These are phyloP conservation scores for Acanthococcus lagerstroemiae DNA, from an alignment of 2,888 invertebrate genomes.

Conservation along the genomic window DNA sequence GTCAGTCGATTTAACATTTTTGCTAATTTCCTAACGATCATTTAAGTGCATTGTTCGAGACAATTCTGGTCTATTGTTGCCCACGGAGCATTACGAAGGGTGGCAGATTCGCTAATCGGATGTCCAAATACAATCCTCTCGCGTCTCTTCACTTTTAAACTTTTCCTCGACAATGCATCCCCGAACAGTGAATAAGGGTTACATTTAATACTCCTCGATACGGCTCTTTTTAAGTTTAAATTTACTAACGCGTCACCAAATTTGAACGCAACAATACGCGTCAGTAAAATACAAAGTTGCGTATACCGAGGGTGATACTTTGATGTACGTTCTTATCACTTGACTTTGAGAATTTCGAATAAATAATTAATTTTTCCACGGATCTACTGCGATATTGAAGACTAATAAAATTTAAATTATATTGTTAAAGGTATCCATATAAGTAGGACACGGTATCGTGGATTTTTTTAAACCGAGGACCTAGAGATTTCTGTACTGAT, in stretches of 20 bases:
- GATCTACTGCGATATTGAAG: too few species aligned
- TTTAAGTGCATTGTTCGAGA: slow-evolving; percentile 39
- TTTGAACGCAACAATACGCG: background rate
- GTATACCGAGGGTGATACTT: too few species aligned
- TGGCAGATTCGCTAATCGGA: slow-evolving; percentile 37
- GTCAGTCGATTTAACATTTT: slow-evolving; percentile 40
- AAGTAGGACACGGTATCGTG: too few species aligned
- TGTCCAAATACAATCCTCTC: slow-evolving; percentile 39
- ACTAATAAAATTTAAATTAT: too few species aligned
- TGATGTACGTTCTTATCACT: too few species aligned
- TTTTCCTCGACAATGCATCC: slow-evolving; percentile 25
- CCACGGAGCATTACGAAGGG: slow-evolving; percentile 31
- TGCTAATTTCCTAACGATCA: slow-evolving; percentile 38
- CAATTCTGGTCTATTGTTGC: slow-evolving; percentile 41
- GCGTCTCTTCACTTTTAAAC: slow-evolving; percentile 35
- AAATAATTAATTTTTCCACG: too few species aligned
- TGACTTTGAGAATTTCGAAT: too few species aligned
- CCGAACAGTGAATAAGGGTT: slow-evolving; percentile 22
- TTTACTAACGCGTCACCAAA: slow-evolving; percentile 18
- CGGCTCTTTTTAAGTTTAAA: slow-evolving; percentile 24
- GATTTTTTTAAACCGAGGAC: too few species aligned
- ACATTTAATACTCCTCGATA: slow-evolving; percentile 23
- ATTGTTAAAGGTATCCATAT: too few species aligned
- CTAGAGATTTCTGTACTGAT: too few species aligned
- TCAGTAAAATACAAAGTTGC: slow-evolving; percentile 3